A percentile compares a stretch with the other conserved stretches of the same genome.
These are phyloP conservation scores for Brachionus paranguensis DNA, from an alignment of 1,140 invertebrate species.

Conservation along the genomic window DNA sequence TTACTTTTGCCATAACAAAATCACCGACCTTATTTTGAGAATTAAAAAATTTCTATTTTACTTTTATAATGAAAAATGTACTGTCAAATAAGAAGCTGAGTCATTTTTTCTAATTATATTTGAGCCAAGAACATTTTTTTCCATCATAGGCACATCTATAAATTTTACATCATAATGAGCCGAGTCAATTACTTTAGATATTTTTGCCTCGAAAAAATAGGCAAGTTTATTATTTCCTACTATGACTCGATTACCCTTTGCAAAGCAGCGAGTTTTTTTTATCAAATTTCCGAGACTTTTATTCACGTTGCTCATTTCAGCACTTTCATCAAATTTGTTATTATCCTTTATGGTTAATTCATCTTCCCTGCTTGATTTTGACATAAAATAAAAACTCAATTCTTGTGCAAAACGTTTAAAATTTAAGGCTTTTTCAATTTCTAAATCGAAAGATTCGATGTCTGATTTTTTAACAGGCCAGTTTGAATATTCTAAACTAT, in stretches of 20 bases:
- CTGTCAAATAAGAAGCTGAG: not conserved
- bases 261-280: not conserved
- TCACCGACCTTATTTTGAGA: not conserved
- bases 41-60: no score
- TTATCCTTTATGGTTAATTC: not conserved
- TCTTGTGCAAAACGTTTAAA: not conserved
- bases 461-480: constrained; percentile 32
- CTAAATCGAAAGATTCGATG: constrained; percentile 7
- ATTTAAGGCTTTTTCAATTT: not conserved
- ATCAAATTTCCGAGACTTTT: not conserved
- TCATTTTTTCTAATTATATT: constrained; percentile 19
- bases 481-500: constrained; percentile 2
- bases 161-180: constrained; percentile 21
- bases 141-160: not conserved
- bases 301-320: not conserved
- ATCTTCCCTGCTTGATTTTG: not conserved
- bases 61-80: not conserved
- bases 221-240: not conserved
- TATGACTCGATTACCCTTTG: not conserved
- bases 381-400: not conserved
- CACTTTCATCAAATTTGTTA: not conserved
- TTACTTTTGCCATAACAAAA: constrained; percentile 8
- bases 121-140: not conserved
- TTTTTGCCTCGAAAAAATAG: constrained; percentile 3
- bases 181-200: not conserved